These are phyloP conservation scores for Buathra laborator DNA, from an alignment of 2,888 invertebrate species.

Conservation along the genomic window DNA sequence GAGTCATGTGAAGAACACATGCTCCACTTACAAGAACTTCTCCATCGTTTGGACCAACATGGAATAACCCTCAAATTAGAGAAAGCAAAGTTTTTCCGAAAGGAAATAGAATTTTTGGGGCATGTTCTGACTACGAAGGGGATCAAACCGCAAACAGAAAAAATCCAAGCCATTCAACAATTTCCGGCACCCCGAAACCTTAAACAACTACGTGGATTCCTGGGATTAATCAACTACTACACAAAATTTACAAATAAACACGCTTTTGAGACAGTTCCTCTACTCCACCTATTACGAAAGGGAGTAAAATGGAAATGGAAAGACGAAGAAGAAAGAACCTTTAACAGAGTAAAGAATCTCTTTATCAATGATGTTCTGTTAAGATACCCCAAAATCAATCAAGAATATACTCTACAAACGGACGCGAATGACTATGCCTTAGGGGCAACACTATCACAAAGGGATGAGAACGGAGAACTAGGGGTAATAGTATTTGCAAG, in stretches of 20 bases:
- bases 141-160: slow-evolving; percentile 69
- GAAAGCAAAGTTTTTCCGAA: slow-evolving; percentile 71
- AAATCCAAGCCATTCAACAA: slow-evolving; percentile 67
- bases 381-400: slow-evolving; percentile 21
- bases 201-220: slow-evolving; percentile 70
- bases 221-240: slow-evolving; percentile 68
- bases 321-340: slow-evolving; percentile 13
- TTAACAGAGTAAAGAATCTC: slow-evolving; percentile 38
- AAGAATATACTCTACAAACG: slow-evolving; percentile 61
- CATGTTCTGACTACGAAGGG: slow-evolving; percentile 69
- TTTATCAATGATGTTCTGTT: slow-evolving; percentile 19
- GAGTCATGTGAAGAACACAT: neutral
- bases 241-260: slow-evolving; percentile 31
- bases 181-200: slow-evolving; percentile 67
- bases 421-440: slow-evolving; percentile 66
- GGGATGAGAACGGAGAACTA: slow-evolving; percentile 17
- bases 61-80: slow-evolving; percentile 69
- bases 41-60: slow-evolving; percentile 51
- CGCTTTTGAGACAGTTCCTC: neutral
- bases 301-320: slow-evolving; percentile 53
- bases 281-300: slow-evolving; percentile 52
- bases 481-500: slow-evolving; percentile 72
- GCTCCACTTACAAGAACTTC: slow-evolving; percentile 60
- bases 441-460: slow-evolving; percentile 50
- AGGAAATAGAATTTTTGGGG: slow-evolving; percentile 71